These are phyloP conservation scores for Ephialtes manifestator DNA, from an alignment of 2,888 invertebrate genomes.

Conservation along the genomic window DNA sequence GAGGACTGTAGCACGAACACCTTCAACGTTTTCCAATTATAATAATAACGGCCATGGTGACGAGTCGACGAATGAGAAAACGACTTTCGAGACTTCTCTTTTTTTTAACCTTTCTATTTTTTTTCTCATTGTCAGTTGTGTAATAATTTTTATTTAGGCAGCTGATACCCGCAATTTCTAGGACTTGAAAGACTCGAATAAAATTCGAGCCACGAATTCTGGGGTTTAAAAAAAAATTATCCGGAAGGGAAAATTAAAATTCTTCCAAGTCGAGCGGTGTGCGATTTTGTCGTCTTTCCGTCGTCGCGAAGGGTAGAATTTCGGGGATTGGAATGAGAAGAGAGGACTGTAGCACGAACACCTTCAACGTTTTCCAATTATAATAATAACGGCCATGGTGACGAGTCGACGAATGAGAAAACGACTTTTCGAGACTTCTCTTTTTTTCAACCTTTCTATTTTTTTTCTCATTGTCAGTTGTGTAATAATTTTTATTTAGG, in stretches of 20 bases:
- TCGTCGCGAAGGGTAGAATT: conserved; percentile 53
- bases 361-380: conserved; percentile 62
- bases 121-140: background rate
- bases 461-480: background rate
- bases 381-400: conserved; percentile 69
- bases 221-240: no score
- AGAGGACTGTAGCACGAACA: conserved; percentile 42
- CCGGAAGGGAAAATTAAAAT: background rate
- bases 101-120: background rate
- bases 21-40: conserved; percentile 63
- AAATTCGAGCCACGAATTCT: no score
- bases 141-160: no score
- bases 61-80: conserved; percentile 35
- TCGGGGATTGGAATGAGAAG: conserved; percentile 2
- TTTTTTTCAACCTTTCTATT: background rate
- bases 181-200: no score
- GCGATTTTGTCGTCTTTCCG: conserved; percentile 50
- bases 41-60: conserved; percentile 69
- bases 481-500: no score
- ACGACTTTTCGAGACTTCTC: conserved; percentile 17
- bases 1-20: conserved; percentile 42
- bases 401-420: conserved; percentile 36
- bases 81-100: conserved; percentile 13
- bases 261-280: conserved; percentile 33
- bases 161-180: no score